Evolutionary conservation across 2,888 invertebrate genomes (phyloP).

Genomic region (Dexiosoma caninum): DNA sequence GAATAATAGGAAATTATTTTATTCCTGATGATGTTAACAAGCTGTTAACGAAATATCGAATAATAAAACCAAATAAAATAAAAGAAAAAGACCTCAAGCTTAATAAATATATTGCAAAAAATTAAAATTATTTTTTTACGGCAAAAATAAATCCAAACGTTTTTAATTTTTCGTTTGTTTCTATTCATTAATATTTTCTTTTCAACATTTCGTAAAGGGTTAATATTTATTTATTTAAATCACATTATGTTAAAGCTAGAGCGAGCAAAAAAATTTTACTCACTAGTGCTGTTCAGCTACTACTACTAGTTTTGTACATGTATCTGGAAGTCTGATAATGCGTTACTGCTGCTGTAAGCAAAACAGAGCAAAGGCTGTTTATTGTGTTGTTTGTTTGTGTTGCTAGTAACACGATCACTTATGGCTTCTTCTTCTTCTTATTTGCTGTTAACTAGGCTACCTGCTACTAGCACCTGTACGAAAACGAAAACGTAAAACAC

Average conservation of each 20-base stretch:
- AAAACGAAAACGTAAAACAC: conserved; percentile 20
- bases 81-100: too few relatives aligned
- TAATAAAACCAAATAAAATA: too few relatives aligned
- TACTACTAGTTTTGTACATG: background rate
- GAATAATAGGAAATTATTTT: too few relatives aligned
- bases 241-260: background rate
- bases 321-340: conserved; percentile 22
- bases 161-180: too few relatives aligned
- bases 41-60: too few relatives aligned
- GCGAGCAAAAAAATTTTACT: conserved; percentile 13
- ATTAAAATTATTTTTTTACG: too few relatives aligned
- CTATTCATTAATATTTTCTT: too few relatives aligned
- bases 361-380: background rate
- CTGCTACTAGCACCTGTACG: background rate
- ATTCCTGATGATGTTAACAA: too few relatives aligned
- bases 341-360: conserved; percentile 19
- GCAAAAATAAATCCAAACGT: too few relatives aligned
- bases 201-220: conserved; percentile 10
- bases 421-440: conserved; percentile 19
- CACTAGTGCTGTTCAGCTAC: background rate
- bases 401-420: conserved; percentile 44
- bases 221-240: conserved; percentile 8
- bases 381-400: conserved; percentile 2
- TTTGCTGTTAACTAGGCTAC: conserved; percentile 44
- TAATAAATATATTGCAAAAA: too few relatives aligned